These are phyloP conservation scores for Virgularia gustaviana DNA, from an alignment of 92 coral and sea anemone species.

Conservation along the genomic window DNA sequence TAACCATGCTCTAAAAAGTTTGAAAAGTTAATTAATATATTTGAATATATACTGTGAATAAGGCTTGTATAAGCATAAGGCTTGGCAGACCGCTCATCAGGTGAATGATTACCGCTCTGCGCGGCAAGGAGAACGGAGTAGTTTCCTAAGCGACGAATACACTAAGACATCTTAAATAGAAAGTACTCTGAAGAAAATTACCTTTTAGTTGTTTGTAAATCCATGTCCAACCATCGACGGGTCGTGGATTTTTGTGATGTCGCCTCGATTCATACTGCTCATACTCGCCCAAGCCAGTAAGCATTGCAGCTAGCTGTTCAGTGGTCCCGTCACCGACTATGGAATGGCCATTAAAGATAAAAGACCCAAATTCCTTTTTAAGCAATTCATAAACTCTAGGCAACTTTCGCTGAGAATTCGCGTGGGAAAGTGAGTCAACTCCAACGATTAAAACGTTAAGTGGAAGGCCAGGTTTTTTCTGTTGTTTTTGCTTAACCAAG, in stretches of 20 bases:
- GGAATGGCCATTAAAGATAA: conserved; percentile 27
- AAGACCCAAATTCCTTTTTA: conserved; percentile 9
- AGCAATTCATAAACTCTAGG: conserved; percentile 17
- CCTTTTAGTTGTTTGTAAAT: conserved; percentile 37
- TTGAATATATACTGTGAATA: conserved; percentile 1
- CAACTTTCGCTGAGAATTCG: conserved; percentile 16
- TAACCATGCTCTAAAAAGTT: conserved; percentile 43
- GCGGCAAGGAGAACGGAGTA: no score
- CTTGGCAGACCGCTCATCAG: conserved; percentile 45
- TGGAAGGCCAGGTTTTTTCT: conserved; percentile 13
- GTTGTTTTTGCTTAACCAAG: background rate
- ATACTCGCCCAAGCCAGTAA: conserved; percentile 25
- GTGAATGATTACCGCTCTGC: conserved; percentile 22
- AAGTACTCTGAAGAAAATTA: background rate
- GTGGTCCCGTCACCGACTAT: conserved; percentile 31
- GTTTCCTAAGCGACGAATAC: no score
- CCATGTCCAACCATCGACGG: conserved; percentile 38
- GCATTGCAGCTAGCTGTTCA: conserved; percentile 34
- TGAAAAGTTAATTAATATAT: conserved; percentile 7
- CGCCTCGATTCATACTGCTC: conserved; percentile 33
- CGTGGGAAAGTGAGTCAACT: conserved; percentile 23
- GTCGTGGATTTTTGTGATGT: conserved; percentile 20
- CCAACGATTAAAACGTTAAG: conserved; percentile 20
- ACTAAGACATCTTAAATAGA: no score
- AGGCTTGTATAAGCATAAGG: conserved; percentile 37